Conservation (phyloP, 2,113 vertebrate species). For the Corythaixoides concolor region DNA sequence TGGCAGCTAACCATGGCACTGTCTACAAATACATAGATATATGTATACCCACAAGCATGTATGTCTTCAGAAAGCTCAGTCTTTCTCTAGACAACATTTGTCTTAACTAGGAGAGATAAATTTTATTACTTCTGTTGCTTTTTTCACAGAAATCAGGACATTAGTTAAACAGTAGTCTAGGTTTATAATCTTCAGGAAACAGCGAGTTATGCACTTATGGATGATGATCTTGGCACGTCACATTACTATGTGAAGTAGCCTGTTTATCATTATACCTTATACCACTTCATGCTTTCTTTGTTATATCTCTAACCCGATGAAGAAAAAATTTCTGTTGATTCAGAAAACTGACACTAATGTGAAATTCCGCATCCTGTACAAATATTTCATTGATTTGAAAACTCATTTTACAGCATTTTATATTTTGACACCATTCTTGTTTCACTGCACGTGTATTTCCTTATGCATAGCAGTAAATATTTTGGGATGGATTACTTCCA, state of each 20-base stretch:
- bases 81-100: not conserved
- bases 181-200: conserved; percentile 2
- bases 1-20: not conserved
- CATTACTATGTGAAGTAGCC: not conserved
- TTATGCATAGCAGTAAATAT: not conserved
- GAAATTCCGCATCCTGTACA: not conserved
- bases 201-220: not conserved
- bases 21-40: not conserved
- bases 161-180: not conserved
- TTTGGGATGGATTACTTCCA: not conserved
- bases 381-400: not conserved
- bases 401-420: not conserved
- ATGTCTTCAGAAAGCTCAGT: not conserved
- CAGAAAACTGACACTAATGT: not conserved
- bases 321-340: not conserved
- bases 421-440: not conserved
- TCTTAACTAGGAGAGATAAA: not conserved
- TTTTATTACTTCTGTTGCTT: not conserved
- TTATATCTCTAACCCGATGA: rapidly evolving
- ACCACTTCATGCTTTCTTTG: not conserved
- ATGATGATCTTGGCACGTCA: not conserved
- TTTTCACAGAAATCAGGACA: not conserved
- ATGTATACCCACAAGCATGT: not conserved
- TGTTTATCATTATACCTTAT: not conserved
- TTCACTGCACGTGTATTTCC: not conserved